Base-by-base conservation (phyloP, 2,113 vertebrate species). In the Microtus richardsoni region DNA sequence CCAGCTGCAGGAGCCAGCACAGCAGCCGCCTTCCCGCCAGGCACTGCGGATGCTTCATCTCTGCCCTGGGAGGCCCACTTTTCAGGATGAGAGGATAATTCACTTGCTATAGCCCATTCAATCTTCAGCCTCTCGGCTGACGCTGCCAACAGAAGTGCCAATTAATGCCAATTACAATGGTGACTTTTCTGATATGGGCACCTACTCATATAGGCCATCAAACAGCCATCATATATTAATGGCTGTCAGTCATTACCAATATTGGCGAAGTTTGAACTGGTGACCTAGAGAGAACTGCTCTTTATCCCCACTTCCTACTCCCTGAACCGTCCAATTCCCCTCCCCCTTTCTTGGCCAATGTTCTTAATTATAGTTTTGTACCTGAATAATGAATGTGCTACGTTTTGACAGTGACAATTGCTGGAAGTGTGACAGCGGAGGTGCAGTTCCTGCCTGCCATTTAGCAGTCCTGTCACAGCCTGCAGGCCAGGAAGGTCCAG, bases 91-190 rank as follows among this genome's bases (percentile, higher is more conserved):
- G 90, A 97, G 97, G 97, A 95, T 98, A 97, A 97, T 86, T 96
- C 80, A 96, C 97, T 83, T 22, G 58, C 97, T 92, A 91, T 93
- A 93, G 96, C 94, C 96, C 96, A 87, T 95, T 97, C 97, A 97
- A 77, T 98, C 91, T 96, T 98, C 98, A 95, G 92, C 96, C 96
- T 98, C 97, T 97, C 92, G 64, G 97, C 92, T 90, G 96, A 82
- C 83, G 96, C 77, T 97, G 98, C 95, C 98, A 98, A 96, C 88
- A 97, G 91, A 97, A 93, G 97, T 98, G 97, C 97, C 97, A 97
- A 97, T 98, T 98, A 98, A 97, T 98, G 97, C 97, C 98, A 97
- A 96, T 98, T 98, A 98, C 97, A 95, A 95, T 97, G 97, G 97
- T 98, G 97, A 97, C 97, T 98, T 98, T 98, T 97, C 97, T 94